These are phyloP conservation scores for Calameuta pallipes DNA, from an alignment of 2,888 invertebrate genomes.

Conservation along the genomic window DNA sequence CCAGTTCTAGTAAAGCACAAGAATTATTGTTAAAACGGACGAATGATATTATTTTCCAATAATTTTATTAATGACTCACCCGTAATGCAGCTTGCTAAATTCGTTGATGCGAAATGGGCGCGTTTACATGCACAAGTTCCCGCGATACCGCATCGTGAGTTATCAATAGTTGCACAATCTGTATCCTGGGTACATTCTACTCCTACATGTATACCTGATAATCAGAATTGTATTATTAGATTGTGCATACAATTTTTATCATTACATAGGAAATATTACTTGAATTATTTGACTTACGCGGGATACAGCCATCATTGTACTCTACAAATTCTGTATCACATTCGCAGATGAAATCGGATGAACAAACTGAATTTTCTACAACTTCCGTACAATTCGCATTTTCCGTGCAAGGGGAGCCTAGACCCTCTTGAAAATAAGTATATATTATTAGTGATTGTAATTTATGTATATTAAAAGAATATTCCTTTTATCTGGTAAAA, in stretches of 20 bases:
- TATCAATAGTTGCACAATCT: conserved; percentile 38
- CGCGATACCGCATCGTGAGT: conserved; percentile 38
- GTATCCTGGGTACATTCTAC: conserved; percentile 30
- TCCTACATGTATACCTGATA: conserved; percentile 9
- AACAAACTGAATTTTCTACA: too few relatives aligned
- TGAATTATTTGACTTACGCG: too few relatives aligned
- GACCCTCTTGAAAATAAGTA: neutral
- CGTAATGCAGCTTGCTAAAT: conserved; percentile 39
- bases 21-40: neutral
- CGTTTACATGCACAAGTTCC: conserved; percentile 45
- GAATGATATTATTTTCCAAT: neutral
- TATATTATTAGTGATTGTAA: neutral
- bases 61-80: conserved; percentile 34
- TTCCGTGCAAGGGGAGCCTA: neutral
- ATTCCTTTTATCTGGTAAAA: neutral
- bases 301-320: too few relatives aligned
- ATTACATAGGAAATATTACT: too few relatives aligned
- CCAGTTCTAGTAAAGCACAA: conserved; percentile 42
- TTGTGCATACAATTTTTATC: too few relatives aligned
- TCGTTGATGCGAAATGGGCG: conserved; percentile 29
- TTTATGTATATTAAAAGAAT: too few relatives aligned
- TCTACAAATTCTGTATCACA: too few relatives aligned
- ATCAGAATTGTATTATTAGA: too few relatives aligned
- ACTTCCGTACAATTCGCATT: neutral
- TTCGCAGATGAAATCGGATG: too few relatives aligned